Conservation (phyloP, 1,140 invertebrate genomes). For the Microplitis mediator region DNA sequence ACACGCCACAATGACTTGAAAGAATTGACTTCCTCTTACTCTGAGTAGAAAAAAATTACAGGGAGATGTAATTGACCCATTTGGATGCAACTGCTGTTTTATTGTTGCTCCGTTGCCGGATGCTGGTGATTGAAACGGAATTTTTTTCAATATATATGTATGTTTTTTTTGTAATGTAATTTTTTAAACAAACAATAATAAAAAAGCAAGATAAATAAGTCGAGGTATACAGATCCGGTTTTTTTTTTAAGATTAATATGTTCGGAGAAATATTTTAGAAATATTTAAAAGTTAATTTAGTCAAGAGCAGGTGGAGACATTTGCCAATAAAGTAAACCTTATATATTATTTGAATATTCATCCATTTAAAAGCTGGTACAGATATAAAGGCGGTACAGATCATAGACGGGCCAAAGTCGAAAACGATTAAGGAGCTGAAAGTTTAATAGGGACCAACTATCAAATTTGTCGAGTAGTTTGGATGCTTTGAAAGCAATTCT, state of each 20-base stretch:
- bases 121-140: background rate
- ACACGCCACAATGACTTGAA: background rate
- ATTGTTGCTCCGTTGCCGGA: background rate
- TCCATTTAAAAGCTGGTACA: background rate
- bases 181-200: too few species aligned
- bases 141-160: background rate
- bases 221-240: background rate
- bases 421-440: background rate
- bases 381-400: too few species aligned
- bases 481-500: too few species aligned
- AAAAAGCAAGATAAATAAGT: background rate
- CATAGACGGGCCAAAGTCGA: too few species aligned
- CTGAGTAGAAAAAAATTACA: background rate
- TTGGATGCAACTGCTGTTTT: background rate
- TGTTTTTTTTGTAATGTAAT: background rate
- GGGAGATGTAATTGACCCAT: conserved; percentile 7
- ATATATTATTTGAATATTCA: background rate
- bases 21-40: background rate
- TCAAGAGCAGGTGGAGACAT: background rate
- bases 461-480: too few species aligned
- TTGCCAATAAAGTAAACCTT: background rate
- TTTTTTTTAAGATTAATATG: background rate
- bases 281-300: background rate
- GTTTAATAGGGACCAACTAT: too few species aligned
- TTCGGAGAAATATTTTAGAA: background rate